Evolutionary conservation across 1,140 invertebrate genomes (phyloP), one percentile per base, ranked within the genome.

Genomic region (Contarinia nasturtii): DNA sequence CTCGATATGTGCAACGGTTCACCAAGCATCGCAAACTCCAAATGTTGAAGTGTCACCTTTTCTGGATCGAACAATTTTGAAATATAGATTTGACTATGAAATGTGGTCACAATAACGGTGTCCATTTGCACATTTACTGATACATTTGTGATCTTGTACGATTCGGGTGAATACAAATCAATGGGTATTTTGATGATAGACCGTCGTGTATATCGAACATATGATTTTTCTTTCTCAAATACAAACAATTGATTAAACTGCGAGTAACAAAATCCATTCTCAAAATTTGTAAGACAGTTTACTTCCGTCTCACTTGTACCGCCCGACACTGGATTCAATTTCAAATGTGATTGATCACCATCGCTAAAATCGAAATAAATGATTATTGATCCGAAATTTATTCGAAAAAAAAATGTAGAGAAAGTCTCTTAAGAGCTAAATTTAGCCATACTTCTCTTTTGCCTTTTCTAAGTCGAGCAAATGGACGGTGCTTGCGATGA

Each of bases 1-100:
- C 74, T 64, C 2, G 82, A 84, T 47, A 82, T 78, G 60, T 94
- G 90, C 51, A 90, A 75, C 1, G 76, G 63, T 50, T 85, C 74
- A 1, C 82, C 82, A 3, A 88, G 62, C 1, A 69, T 61, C 7
- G 63, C 54, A 40, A 78, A 64, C 10, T 57, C 51, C 2, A 68
- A 54, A 36, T 71, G 61, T 7, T 63, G 55, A 7, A 58, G 54
- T 22, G 61, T 57, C 1, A 62, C 47, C 0, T 57, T 58, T 47
- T 70, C 66, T 2, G 63, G 63, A 5, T 68, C 67, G 61, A 72
- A 74, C 2, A 77, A 54, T n/a, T 59, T 59, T 0, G 60, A 65
- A 18, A 59, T 63, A 57, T 74, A 80, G 17, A 80, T 55, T 56
- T 79, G 77, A 0, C 68, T 67, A 61, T 75, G 71, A 2, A 65